Percentiles rank a stretch among this genome's conserved stretches.
Conservation (phyloP, 2,113 vertebrate genomes). For the Cyphomyrus plagiostoma region DNA sequence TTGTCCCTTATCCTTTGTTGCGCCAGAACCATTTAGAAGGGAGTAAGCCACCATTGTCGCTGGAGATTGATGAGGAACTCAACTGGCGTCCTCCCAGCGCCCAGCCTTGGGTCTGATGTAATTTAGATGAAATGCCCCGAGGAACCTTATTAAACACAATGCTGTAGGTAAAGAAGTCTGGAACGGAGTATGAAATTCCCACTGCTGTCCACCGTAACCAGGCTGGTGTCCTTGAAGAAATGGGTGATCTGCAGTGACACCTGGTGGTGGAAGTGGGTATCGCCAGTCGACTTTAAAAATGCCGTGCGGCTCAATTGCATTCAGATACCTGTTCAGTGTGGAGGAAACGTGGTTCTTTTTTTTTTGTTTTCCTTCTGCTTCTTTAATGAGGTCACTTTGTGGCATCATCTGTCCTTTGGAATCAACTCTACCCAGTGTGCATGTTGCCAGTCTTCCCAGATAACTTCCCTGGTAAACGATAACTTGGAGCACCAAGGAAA, state of each 20-base stretch:
- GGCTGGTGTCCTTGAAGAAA: not conserved
- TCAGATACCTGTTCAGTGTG: not conserved
- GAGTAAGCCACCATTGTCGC: not conserved
- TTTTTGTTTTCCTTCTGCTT: not conserved
- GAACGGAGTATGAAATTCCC: not conserved
- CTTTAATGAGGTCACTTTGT: not conserved
- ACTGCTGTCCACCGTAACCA: not conserved
- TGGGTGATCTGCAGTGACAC: conserved; percentile 34
- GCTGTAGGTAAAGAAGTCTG: conserved; percentile 3
- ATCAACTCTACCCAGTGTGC: not conserved
- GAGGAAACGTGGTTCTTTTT: not conserved
- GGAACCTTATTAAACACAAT: not conserved
- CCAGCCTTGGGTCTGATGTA: not conserved
- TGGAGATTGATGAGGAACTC: not conserved
- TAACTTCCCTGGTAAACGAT: not conserved
- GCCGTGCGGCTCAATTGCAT: not conserved
- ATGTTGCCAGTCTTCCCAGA: no score
- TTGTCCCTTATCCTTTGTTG: not conserved
- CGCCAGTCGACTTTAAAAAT: not conserved
- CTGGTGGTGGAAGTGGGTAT: conserved; percentile 32
- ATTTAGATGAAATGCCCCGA: conserved; percentile 7
- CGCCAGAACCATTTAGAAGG: not conserved
- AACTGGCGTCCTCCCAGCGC: not conserved
- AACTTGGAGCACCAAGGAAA: conserved; percentile 3
- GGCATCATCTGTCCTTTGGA: not conserved